These are phyloP conservation scores for Chionomys nivalis DNA, from an alignment of 2,113 vertebrate species.

Conservation along the genomic window DNA sequence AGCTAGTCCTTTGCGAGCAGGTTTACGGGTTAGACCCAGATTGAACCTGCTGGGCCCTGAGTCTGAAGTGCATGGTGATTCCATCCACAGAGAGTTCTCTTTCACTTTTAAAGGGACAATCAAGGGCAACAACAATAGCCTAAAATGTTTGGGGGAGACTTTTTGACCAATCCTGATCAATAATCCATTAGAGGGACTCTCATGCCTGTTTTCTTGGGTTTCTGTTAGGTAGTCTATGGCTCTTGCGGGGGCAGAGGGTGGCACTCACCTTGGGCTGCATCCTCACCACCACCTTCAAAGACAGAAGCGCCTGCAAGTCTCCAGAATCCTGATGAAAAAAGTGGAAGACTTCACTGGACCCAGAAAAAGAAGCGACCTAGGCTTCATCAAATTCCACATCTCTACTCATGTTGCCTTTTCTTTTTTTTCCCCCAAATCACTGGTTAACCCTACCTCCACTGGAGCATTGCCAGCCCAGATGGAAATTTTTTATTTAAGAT, in stretches of 20 bases:
- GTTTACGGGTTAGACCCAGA: neutral
- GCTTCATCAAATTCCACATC: constrained; percentile 96
- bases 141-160: no score
- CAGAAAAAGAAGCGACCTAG: constrained; percentile 96
- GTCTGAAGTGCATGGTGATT: neutral
- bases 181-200: no score
- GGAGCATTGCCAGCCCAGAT: neutral
- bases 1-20: neutral
- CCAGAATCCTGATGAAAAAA: constrained; percentile 86
- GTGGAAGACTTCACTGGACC: constrained; percentile 98
- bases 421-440: no score
- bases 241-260: neutral
- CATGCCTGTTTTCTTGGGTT: neutral
- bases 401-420: constrained; percentile 79
- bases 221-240: neutral
- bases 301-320: neutral
- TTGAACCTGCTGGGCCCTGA: neutral
- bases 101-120: no score
- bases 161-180: no score
- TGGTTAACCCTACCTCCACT: no score
- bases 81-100: neutral
- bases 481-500: neutral
- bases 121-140: no score
- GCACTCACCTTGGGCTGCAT: constrained; percentile 25
- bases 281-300: constrained; percentile 1